phyloP scores from a whole-genome alignment of 2,113 vertebrate genomes.

The Nanorana parkeri region DNA sequence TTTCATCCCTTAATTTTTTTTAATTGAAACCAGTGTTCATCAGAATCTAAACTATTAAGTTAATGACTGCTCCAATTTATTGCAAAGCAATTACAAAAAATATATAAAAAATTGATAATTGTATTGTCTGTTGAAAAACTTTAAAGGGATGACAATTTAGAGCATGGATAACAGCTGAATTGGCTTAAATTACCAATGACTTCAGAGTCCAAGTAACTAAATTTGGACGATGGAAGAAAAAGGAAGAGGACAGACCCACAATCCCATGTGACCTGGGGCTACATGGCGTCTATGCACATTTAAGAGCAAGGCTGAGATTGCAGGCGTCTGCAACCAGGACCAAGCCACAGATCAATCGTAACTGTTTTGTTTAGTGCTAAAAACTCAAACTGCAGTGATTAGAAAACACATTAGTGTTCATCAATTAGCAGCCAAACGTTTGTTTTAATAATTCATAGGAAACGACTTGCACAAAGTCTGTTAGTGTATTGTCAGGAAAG shows the following conservation, averaged over 20 bases:
- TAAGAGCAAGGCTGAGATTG: conserved; percentile 56
- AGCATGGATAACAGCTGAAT: conserved; percentile 26
- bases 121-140: neutral
- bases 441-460: conserved; percentile 98
- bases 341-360: conserved; percentile 87
- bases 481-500: conserved; percentile 87
- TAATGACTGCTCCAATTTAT: neutral
- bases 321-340: conserved; percentile 74
- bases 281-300: conserved; percentile 55
- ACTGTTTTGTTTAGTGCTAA: conserved; percentile 97
- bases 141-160: conserved; percentile 11
- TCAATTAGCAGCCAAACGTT: conserved; percentile 97
- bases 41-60: neutral
- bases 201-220: conserved; percentile 61
- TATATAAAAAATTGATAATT: neutral
- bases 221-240: conserved; percentile 65
- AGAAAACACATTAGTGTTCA: conserved; percentile 99
- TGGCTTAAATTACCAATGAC: conserved; percentile 52
- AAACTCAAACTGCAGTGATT: conserved; percentile 98
- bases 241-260: conserved; percentile 54
- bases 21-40: neutral
- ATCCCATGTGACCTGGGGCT: conserved; percentile 56
- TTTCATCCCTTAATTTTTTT: neutral
- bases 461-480: conserved; percentile 89
- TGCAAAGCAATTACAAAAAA: too few species aligned